Evolutionary conservation across 1,140 invertebrate species (phyloP).

Genomic region (Acromyrmex echinatior): DNA sequence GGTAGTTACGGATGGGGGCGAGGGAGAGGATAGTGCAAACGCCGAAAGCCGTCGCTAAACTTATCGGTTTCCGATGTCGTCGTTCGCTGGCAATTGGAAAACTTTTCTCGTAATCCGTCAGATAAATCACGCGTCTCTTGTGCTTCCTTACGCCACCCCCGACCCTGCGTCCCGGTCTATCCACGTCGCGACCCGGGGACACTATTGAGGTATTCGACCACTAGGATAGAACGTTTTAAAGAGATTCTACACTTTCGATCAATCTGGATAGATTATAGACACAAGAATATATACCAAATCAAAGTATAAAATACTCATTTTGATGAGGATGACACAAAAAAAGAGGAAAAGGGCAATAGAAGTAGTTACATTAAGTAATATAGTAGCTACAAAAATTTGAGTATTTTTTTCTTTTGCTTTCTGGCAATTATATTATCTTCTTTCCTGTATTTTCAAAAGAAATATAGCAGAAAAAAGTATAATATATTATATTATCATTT

Average conservation of each 20-base stretch:
- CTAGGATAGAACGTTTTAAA: conserved; percentile 23
- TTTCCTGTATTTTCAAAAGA: background rate
- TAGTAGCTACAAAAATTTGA: background rate
- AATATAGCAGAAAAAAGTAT: background rate
- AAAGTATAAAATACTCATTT: background rate
- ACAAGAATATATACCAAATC: background rate
- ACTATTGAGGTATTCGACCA: conserved; percentile 51
- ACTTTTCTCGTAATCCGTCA: conserved; percentile 80
- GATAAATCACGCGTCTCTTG: conserved; percentile 77
- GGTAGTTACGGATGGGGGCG: background rate
- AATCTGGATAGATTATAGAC: background rate
- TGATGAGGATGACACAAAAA: background rate
- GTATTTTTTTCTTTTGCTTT: background rate
- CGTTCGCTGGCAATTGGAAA: conserved; percentile 79
- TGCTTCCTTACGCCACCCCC: conserved; percentile 45
- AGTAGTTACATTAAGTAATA: background rate
- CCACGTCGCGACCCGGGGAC: conserved; percentile 32
- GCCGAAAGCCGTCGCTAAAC: conserved; percentile 66
- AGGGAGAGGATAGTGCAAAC: conserved; percentile 55
- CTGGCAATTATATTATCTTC: background rate
- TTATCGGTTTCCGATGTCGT: conserved; percentile 80
- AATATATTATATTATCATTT: background rate
- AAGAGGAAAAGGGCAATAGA: background rate
- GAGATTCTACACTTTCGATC: conserved; percentile 26
- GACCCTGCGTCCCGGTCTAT: conserved; percentile 5